Evolutionary conservation across 2,113 vertebrate species (phyloP).

Genomic region (Bujurquina vittata): DNA sequence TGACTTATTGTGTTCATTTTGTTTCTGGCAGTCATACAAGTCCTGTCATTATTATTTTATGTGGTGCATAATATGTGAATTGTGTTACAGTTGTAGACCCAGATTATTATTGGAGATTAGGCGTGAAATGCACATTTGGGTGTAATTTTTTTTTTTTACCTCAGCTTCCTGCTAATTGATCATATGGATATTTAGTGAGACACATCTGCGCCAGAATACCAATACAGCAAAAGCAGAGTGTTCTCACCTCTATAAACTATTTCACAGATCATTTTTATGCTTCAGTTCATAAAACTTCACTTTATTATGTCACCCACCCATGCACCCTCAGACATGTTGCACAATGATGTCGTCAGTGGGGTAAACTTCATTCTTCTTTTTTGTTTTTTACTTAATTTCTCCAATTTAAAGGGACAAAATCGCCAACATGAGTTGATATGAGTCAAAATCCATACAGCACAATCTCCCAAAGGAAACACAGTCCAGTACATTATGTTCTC

Average conservation of each 20-base stretch:
- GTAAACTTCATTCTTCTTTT: neutral
- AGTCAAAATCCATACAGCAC: neutral
- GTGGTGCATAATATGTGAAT: conserved; percentile 32
- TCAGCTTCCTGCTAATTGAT: neutral
- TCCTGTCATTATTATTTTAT: conserved; percentile 24
- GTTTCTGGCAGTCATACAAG: conserved; percentile 18
- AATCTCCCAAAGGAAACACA: neutral
- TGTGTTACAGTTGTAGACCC: conserved; percentile 27
- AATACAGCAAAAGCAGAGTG: neutral
- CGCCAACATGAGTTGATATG: neutral
- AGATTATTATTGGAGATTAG: neutral
- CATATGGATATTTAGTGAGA: neutral
- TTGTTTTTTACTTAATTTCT: neutral
- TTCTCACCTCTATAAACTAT: neutral
- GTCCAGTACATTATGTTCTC: neutral
- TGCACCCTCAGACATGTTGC: conserved; percentile 19
- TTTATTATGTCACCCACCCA: neutral
- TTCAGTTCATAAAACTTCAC: neutral
- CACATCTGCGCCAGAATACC: neutral
- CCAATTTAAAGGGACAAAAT: neutral
- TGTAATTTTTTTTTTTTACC: neutral
- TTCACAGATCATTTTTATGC: neutral
- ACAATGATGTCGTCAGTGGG: conserved; percentile 11
- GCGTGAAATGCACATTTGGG: conserved; percentile 11
- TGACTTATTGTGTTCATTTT: conserved; percentile 34